phyloP scores from a whole-genome alignment of 2,888 invertebrate species.

The Drosophila pegasa region DNA sequence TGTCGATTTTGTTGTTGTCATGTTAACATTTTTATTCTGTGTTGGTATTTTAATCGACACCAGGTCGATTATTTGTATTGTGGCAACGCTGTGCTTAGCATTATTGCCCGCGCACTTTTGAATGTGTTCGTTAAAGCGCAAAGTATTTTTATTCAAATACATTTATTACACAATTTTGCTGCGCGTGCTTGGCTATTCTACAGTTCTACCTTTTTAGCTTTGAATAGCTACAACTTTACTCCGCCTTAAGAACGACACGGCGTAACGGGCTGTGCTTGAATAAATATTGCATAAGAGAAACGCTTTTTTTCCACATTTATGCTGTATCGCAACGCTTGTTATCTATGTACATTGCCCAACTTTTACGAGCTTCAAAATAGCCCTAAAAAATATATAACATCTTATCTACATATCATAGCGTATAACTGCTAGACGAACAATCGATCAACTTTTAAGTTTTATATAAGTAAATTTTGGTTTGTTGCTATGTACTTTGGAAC shows the following conservation, averaged over 20 bases:
- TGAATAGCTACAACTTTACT: not conserved
- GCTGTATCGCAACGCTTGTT: not conserved
- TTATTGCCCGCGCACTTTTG: not conserved
- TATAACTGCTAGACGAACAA: not conserved
- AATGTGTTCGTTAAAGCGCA: too few species aligned
- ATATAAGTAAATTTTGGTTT: not conserved
- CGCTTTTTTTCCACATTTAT: not conserved
- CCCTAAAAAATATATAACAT: not conserved
- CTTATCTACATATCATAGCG: conserved; percentile 1
- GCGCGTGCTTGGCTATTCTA: too few species aligned
- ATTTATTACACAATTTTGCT: too few species aligned
- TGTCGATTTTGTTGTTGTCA: not conserved
- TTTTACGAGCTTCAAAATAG: not conserved
- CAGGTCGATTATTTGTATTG: not conserved
- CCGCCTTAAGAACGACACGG: not conserved
- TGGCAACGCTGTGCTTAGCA: not conserved
- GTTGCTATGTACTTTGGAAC: conserved; percentile 1
- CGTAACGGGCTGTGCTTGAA: not conserved
- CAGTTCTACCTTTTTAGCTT: too few species aligned
- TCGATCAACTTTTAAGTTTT: conserved; percentile 10
- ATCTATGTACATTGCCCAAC: not conserved
- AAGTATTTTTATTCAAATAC: too few species aligned
- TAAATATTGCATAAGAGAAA: not conserved
- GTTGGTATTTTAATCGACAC: not conserved
- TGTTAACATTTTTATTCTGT: not conserved